phyloP scores from a whole-genome alignment of 2,888 invertebrate species.

The Blera fallax region DNA sequence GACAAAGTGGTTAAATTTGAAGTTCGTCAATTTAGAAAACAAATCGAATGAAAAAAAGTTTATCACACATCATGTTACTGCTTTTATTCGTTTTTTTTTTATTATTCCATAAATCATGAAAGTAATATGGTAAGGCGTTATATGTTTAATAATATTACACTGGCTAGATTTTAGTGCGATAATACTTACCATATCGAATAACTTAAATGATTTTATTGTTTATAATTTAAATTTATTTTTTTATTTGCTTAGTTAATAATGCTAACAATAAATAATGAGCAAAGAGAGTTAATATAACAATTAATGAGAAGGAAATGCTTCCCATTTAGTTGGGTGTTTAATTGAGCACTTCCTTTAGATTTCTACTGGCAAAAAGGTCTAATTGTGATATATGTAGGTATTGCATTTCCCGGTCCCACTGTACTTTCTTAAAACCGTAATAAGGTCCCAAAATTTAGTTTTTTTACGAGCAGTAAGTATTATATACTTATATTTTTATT shows the following conservation, averaged over 20 bases:
- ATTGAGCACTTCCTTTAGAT: slow-evolving; percentile 18
- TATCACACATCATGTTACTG: slow-evolving; percentile 51
- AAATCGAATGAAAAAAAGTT: slow-evolving; percentile 3
- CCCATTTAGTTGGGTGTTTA: slow-evolving; percentile 53
- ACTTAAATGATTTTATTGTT: slow-evolving; percentile 12
- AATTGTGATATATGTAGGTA: slow-evolving; percentile 16
- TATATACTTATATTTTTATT: not conserved
- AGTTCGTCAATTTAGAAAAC: slow-evolving; percentile 11
- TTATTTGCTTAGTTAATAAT: slow-evolving; percentile 51
- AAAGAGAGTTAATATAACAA: slow-evolving; percentile 20
- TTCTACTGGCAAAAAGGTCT: slow-evolving; percentile 4
- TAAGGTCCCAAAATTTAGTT: slow-evolving; percentile 40
- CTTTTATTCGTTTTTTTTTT: slow-evolving; percentile 6
- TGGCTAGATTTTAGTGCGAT: slow-evolving; percentile 14
- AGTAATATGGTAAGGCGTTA: slow-evolving; percentile 8
- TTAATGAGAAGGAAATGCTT: slow-evolving; percentile 40
- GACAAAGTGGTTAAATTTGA: not conserved
- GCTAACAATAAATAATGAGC: slow-evolving; percentile 1
- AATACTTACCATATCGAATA: slow-evolving; percentile 31
- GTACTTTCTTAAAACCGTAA: slow-evolving; percentile 27
- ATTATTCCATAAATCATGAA: slow-evolving; percentile 2
- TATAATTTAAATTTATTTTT: slow-evolving; percentile 19
- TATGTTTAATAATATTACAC: slow-evolving; percentile 6
- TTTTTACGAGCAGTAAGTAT: slow-evolving; percentile 35
- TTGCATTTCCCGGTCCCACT: slow-evolving; percentile 43